Base-by-base conservation (phyloP, 2,113 vertebrate species). In the Epinephelus lanceolatus region DNA sequence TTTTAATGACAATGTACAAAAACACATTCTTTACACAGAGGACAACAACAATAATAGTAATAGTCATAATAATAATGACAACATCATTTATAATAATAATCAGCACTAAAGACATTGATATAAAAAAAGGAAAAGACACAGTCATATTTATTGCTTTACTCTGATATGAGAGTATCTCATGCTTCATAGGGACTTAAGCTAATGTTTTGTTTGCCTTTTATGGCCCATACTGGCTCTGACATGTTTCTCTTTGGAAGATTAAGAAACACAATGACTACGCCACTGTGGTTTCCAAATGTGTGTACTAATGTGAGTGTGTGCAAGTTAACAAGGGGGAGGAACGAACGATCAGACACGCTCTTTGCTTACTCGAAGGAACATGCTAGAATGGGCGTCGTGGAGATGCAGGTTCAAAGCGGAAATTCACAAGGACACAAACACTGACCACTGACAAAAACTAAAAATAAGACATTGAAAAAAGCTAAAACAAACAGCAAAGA, bases 1-100 rank as follows among this genome's bases (percentile, higher is more conserved):
- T 94, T 91, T 92, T 94, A 94, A 94, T 95, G 94, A 93, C 93
- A 93, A 94, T 92, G 90, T 93, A 94, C 88, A 94, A 93, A 93
- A 94, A 93, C 90, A 93, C 89, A 94, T 89, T 93, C 92, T 93
- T 94, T 91, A 91, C 92, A 94, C 59, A 55, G 88, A 94, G 82
- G 81, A 94, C 93, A 93, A 94, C 91, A 94, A 95, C 85, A 94
- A 94, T 82, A 94, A 94, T 93, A 94, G 74, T 93, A 90, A 89
- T 91, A 93, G 81, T 91, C 89, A 93, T 91, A 93, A 93, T 93
- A 88, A 90, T 93, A 94, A 93, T 94, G 90, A 93, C 86, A 90
- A 88, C 86, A 94, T 90, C 86, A 89, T 88, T 89, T 84, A 80
- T 92, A 65, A 89, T 88, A 90, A 92, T 84, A 83, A 86, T 80